Conservation (phyloP, 2,113 vertebrate genomes). For the Forbesichthys papilliferus region DNA sequence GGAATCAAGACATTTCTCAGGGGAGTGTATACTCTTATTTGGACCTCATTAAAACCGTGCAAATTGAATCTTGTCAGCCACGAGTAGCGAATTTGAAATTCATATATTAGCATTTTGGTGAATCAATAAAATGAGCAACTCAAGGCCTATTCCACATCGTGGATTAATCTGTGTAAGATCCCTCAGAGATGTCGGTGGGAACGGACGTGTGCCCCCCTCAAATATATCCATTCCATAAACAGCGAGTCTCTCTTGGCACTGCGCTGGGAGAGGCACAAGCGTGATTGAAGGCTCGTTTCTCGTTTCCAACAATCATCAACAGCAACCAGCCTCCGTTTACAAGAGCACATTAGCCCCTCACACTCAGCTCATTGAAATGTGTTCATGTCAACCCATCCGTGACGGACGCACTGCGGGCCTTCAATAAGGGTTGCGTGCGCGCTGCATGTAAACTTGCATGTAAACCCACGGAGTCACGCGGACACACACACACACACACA, state of each 20-base stretch:
- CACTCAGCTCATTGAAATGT: conserved; percentile 50
- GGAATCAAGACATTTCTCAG: conserved; percentile 18
- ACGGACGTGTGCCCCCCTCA: background rate
- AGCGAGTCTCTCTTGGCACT: conserved; percentile 10
- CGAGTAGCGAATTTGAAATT: conserved; percentile 31
- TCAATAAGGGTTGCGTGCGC: conserved; percentile 24
- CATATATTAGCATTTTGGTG: conserved; percentile 32
- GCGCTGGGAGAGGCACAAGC: conserved; percentile 15
- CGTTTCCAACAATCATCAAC: conserved; percentile 43
- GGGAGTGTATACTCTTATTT: conserved; percentile 26
- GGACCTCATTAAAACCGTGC: conserved; percentile 32
- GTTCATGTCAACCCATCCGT: conserved; percentile 50
- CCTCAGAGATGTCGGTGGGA: conserved; percentile 26
- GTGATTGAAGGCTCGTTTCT: conserved; percentile 45
- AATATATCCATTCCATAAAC: background rate
- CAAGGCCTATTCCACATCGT: conserved; percentile 27
- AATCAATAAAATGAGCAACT: conserved; percentile 40
- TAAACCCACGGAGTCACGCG: too few relatives aligned
- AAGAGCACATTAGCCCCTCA: conserved; percentile 46
- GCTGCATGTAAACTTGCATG: background rate
- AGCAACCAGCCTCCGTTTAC: conserved; percentile 48
- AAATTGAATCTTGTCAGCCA: conserved; percentile 40
- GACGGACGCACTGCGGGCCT: conserved; percentile 51
- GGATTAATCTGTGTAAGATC: conserved; percentile 34
- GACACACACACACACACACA: conserved; percentile 11